phyloP scores from a whole-genome alignment of 2,888 invertebrate genomes.

The Rhagophthalmus giganteus region DNA sequence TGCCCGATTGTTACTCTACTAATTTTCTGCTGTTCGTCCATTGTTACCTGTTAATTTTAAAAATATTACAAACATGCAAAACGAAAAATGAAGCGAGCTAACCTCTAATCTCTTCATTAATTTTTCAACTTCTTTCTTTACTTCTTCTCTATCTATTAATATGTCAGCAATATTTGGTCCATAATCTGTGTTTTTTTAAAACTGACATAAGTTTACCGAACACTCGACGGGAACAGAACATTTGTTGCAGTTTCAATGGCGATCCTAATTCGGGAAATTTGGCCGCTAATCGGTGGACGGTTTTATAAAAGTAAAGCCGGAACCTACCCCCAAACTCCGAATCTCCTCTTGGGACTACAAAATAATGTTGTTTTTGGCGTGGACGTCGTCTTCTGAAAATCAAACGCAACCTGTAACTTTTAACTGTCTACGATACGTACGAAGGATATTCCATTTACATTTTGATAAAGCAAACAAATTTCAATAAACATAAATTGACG shows the following conservation, averaged over 20 bases:
- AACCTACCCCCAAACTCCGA: constrained; percentile 3
- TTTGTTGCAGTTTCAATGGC: too few relatives aligned
- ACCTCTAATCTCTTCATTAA: not conserved
- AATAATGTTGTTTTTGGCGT: not conserved
- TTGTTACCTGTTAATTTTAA: not conserved
- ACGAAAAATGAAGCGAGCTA: not conserved
- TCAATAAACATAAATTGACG: too few relatives aligned
- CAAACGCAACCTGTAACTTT: too few relatives aligned
- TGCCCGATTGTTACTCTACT: constrained; percentile 12
- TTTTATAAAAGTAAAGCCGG: too few relatives aligned
- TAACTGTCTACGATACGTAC: too few relatives aligned
- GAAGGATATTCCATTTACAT: not conserved
- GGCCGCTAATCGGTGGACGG: too few relatives aligned
- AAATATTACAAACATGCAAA: not conserved
- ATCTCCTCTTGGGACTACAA: not conserved
- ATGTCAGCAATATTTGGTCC: not conserved
- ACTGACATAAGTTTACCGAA: constrained; percentile 13
- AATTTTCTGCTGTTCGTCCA: constrained; percentile 2
- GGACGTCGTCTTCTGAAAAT: constrained; percentile 1
- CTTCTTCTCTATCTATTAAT: not conserved
- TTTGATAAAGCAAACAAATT: not conserved
- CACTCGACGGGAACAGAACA: constrained; percentile 4
- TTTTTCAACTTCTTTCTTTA: not conserved
- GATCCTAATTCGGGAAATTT: too few relatives aligned
- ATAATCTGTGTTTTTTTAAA: not conserved